A percentile compares a stretch with the other conserved stretches of the same genome.
Conservation (phyloP, 2,888 invertebrate genomes). For the Eudasyphora cyanicolor region DNA sequence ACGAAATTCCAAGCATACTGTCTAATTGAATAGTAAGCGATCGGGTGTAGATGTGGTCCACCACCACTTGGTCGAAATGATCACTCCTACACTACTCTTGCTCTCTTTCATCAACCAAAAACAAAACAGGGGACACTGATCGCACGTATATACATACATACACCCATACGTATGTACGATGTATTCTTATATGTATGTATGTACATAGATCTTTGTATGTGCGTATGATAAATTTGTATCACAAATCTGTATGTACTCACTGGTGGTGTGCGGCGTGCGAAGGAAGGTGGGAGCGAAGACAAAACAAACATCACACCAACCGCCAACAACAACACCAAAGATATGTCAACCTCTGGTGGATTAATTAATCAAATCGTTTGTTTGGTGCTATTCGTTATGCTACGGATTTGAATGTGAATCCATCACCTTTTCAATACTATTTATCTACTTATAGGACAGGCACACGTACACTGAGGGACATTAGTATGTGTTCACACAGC, state of each 20-base stretch:
- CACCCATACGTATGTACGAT: neutral
- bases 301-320: neutral
- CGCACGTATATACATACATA: neutral
- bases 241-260: neutral
- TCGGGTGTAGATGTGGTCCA: neutral
- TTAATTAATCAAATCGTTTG: constrained; percentile 74
- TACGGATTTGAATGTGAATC: constrained; percentile 52
- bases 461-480: no score
- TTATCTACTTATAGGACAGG: constrained; percentile 25
- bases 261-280: no score
- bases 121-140: neutral
- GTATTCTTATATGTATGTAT: no score
- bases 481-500: neutral
- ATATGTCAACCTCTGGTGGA: constrained; percentile 63
- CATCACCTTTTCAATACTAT: constrained; percentile 50
- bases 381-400: constrained; percentile 20
- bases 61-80: constrained; percentile 3
- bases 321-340: neutral
- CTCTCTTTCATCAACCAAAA: neutral
- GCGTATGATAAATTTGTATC: neutral
- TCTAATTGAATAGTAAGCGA: constrained; percentile 24
- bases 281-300: no score
- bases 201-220: no score
- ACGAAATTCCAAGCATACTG: constrained; percentile 7
- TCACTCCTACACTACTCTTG: constrained; percentile 29